Evolutionary conservation across 1,140 invertebrate genomes (phyloP), one percentile per base, ranked within the genome.

Genomic region (Cephus cinctus): DNA sequence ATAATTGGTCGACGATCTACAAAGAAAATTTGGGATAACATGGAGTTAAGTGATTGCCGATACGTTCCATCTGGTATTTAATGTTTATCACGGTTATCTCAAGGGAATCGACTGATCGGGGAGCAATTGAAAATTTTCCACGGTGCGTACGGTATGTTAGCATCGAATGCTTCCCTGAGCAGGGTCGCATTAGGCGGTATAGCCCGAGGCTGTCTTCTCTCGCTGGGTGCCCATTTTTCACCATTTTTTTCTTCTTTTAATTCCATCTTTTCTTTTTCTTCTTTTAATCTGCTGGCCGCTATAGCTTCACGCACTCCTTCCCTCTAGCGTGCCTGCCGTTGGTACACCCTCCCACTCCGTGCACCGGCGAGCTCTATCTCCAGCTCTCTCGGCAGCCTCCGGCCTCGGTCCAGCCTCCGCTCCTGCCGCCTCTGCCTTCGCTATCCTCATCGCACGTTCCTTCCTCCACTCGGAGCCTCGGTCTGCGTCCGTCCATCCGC

Each of bases 171-270:
- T 52, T 63, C 61, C 59, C 62, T 68, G 65, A 58, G 55, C 61
- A 68, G 65, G 60, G 59, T 69, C 68, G 68, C 64, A 71, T 61
- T 66, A 58, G 49, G 38, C 61, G 51, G 54, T 56, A 52, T 63
- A 65, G 65, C 69, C 63, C 52, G 57, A 69, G 67, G 69, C 65
- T 63, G 54, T 67, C 61, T 56, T 66, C 70, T 73, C 65, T 71
- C 58, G 60, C 63, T 69, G 69, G 69, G 56, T 71, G 59, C 69
- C 65, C 71, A 75, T 75, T 76, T 76, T 76, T 76, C 73, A 75
- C 70, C 49, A 65, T 36, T 61, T 36, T 55, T 43, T 47, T 55
- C 19, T 19, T 54, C 16, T 16, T 15, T 39, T 39, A 21, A 18
- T 47, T 21, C 19, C 15, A 2, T 36, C 18, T 15, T n/a, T 11